phyloP scores from a whole-genome alignment of 2,797 vertebrate genomes.

The Helostoma temminkii region DNA sequence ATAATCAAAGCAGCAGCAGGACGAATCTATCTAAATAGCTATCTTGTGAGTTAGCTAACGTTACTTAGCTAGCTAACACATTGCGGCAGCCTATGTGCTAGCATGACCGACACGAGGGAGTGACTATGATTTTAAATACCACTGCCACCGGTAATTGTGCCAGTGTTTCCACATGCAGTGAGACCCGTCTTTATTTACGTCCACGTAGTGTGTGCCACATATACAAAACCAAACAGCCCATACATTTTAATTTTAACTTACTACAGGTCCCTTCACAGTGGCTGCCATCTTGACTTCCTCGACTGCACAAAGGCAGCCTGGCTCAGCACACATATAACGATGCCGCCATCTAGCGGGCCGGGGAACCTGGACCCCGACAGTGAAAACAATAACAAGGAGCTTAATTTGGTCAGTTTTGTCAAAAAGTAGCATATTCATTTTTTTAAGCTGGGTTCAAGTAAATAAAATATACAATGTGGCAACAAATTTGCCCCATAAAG shows the following conservation, averaged over 20 bases:
- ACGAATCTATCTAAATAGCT: neutral
- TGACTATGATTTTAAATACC: neutral
- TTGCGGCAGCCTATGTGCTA: neutral
- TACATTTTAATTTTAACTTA: constrained; percentile 67
- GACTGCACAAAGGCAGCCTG: neutral
- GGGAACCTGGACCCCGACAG: neutral
- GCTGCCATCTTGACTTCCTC: constrained; percentile 86
- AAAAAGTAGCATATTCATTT: neutral
- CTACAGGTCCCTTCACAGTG: constrained; percentile 88
- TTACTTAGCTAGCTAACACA: neutral
- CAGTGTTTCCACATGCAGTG: neutral
- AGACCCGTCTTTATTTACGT: neutral
- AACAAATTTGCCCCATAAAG: neutral
- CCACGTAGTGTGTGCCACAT: rapidly evolving
- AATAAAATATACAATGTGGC: neutral
- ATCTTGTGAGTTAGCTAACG: neutral
- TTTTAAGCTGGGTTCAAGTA: neutral
- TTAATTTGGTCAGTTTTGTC: neutral
- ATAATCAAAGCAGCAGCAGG: neutral
- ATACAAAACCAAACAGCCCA: rapidly evolving
- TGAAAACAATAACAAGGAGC: neutral
- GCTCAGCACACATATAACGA: neutral
- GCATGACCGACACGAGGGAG: constrained; percentile 53
- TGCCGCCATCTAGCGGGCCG: constrained; percentile 54
- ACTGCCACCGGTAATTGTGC: rapidly evolving